Evolutionary conservation across 2,113 vertebrate species (phyloP), one percentile per base, ranked within the genome.

Genomic region (Phalacrocorax aristotelis): DNA sequence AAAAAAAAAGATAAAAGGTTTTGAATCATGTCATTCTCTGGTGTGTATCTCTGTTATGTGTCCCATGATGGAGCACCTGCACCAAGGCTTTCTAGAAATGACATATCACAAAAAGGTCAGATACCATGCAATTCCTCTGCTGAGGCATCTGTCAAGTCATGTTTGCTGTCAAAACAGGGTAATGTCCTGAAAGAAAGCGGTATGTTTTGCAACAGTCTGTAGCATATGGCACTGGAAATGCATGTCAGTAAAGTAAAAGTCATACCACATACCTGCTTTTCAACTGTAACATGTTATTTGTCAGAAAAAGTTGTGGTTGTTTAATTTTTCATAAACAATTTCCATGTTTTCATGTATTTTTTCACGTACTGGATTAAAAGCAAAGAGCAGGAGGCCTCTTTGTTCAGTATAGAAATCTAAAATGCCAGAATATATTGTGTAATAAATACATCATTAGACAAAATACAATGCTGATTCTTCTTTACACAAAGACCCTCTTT

Each of bases 111-210:
- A 48, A 93, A 91, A 94, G 96, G 97, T 96, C 96, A 95, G 93
- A 62, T 90, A 95, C 62, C 94, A 88, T 55, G 42, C 87, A 83
- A 51, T 91, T 97, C 75, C 75, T 95, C 84, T 95, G 81, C 87
- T 85, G 71, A 87, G 60, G 71, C 87, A 97, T 97, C 96, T 96
- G 94, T 97, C 97, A 97, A 90, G 87, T 94, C 84, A 68, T 52
- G 91, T 96, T 94, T 96, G 84, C 89, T 1, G 0, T 96, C 95
- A 95, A 85, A 96, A 89, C 78, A 77, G 89, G 81, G 91, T 94
- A 66, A 95, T 72, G 75, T 95, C 91, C 87, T 93, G 91, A 97
- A 97, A 94, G 78, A 17, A 87, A 83, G 71, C 91, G 90, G 89
- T 68, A 40, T 90, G 84, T 89, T 97, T 80, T 91, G 84, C 58